Evolutionary conservation across 2,797 vertebrate species (phyloP), one percentile per base, ranked within the genome.

Genomic region (Sternarchorhynchus goeldii): DNA sequence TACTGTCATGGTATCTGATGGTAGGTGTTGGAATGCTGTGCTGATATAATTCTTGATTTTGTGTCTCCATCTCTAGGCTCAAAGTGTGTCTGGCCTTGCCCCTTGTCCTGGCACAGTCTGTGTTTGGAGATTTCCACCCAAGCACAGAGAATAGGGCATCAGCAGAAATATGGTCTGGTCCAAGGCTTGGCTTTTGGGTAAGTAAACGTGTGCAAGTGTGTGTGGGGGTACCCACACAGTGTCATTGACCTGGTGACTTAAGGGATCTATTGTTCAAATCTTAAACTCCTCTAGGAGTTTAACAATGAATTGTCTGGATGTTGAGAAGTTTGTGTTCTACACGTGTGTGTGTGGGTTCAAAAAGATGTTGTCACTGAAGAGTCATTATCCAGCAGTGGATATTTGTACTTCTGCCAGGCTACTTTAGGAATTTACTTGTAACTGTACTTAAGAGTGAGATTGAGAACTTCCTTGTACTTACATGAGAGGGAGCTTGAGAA

Each of bases 151-250:
- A 21, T n/a, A 50, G 53, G 66, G 55, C 39, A 25, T 20, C 67
- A 60, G 18, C 50, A 60, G 66, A 62, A 81, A 12, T n/a, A 87
- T 87, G 86, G 75, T 75, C 5, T 62, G 21, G 8, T 64, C 45
- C 45, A 60, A 78, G 57, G 21, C 25, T 50, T 53, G 64, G 77
- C 70, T 87, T 34, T 59, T 87, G 57, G 83, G 86, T 87, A 86
- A 85, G 86, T 82, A 16, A 17, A n/a, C 0, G 8, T 50, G 0
- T 25, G 25, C 25, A 1, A 25, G 25, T 25, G 1, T 25, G 25
- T 25, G 25, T 25, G 25, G 45, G 41, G 41, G 41, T 45, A 45
- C 41, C 1, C n/a, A n/a, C n/a, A n/a, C n/a, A 8, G 41, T 45
- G 41, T 45, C 41, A 45, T 8, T 45, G 41, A 10, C 10, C 41